phyloP scores from a whole-genome alignment of 2,797 vertebrate genomes.

The Petrocephalus sullivani region DNA sequence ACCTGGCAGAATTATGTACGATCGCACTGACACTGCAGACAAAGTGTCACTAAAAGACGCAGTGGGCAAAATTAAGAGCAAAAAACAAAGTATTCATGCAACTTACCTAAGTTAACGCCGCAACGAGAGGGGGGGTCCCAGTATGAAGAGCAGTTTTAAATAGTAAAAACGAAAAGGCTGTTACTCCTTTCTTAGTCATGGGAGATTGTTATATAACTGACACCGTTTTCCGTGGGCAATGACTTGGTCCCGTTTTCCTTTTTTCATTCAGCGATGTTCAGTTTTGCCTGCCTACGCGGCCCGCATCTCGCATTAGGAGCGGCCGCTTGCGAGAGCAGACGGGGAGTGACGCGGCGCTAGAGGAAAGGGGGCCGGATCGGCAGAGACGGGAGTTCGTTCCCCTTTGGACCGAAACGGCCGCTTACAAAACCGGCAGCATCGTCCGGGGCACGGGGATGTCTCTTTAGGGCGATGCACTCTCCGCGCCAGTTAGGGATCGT shows the following conservation, averaged over 20 bases:
- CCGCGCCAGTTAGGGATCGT: not conserved
- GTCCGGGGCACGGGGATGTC: not conserved
- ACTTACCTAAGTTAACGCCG: constrained; percentile 55
- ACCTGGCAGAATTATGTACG: not conserved
- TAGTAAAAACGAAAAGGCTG: constrained; percentile 39
- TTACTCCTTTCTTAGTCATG: constrained; percentile 48
- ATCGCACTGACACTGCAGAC: not conserved
- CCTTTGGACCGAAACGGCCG: not conserved
- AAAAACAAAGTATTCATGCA: constrained; percentile 6
- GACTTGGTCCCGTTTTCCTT: constrained; percentile 39
- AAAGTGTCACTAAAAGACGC: not conserved
- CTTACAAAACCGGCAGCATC: not conserved
- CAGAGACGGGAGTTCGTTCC: not conserved
- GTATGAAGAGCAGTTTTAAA: constrained; percentile 30
- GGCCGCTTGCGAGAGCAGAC: constrained; percentile 27
- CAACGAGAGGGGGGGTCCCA: constrained; percentile 34
- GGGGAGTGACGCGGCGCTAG: constrained; percentile 26
- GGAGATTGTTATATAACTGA: constrained; percentile 56
- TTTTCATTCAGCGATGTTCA: constrained; percentile 40
- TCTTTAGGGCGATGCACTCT: not conserved
- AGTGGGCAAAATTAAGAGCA: not conserved
- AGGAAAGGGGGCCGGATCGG: constrained; percentile 5
- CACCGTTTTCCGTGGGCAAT: constrained; percentile 48
- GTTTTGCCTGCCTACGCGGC: constrained; percentile 43
- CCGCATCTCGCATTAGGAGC: constrained; percentile 34